These are phyloP conservation scores for Scaptomyza tumidula DNA, from an alignment of 2,888 invertebrate genomes.

Conservation along the genomic window DNA sequence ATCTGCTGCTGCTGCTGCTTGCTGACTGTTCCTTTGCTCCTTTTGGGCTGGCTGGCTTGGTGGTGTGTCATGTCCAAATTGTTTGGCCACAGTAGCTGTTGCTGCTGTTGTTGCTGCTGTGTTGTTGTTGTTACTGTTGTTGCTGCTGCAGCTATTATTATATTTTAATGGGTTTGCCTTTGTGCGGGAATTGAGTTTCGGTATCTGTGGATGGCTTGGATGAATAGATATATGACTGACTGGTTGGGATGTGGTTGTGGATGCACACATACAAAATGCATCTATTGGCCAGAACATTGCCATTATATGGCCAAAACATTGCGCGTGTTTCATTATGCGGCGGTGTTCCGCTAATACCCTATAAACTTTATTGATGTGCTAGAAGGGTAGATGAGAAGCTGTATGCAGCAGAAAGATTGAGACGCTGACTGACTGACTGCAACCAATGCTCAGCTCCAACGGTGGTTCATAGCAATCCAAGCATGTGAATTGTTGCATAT, in stretches of 20 bases:
- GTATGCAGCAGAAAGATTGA: no score
- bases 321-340: constrained; percentile 75
- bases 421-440: no score
- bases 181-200: constrained; percentile 66
- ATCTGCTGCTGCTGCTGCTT: constrained; percentile 20
- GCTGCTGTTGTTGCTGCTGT: constrained; percentile 12
- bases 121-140: constrained; percentile 8
- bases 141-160: constrained; percentile 67
- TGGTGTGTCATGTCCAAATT: constrained; percentile 74
- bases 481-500: no score
- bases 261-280: constrained; percentile 33
- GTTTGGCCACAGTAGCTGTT: constrained; percentile 66
- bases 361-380: background rate
- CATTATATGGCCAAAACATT: constrained; percentile 63
- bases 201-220: constrained; percentile 15
- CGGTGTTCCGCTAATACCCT: constrained; percentile 24
- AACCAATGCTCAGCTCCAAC: no score
- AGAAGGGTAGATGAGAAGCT: no score
- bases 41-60: constrained; percentile 30
- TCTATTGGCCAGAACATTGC: constrained; percentile 63
- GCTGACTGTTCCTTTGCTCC: constrained; percentile 18
- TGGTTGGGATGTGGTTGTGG: background rate
- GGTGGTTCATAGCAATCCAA: no score
- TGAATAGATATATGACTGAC: constrained; percentile 38
- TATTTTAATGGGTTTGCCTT: constrained; percentile 76